Conservation (phyloP, 30 jellyfish, hydroid and myxozoan genomes). For the Aurelia coerulea region DNA sequence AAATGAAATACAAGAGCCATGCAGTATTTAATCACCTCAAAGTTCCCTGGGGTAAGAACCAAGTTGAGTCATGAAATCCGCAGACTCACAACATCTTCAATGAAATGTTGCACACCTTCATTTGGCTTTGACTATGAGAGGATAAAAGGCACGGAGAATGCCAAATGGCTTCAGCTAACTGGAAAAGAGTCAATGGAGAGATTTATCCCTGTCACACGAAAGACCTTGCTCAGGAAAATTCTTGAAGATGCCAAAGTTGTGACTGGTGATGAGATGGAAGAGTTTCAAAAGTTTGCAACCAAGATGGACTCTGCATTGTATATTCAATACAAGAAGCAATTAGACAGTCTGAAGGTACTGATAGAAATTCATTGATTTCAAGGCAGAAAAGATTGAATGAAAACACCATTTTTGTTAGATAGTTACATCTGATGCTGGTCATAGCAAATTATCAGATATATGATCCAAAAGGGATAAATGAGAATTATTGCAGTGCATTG, state of each 20-base stretch:
- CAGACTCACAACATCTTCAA: no score
- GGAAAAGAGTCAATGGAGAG: slow-evolving; percentile 52
- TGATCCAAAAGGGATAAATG: no score
- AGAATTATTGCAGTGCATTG: no score
- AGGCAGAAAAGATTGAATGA: neutral
- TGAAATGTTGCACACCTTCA: neutral
- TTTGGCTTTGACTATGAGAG: slow-evolving; percentile 65
- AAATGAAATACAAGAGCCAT: no score
- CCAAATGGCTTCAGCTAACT: slow-evolving; percentile 62
- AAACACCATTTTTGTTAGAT: neutral
- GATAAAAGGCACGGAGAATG: slow-evolving; percentile 33
- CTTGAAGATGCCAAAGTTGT: slow-evolving; percentile 48
- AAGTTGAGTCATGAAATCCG: no score
- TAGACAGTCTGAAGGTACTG: slow-evolving; percentile 48
- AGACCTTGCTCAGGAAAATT: slow-evolving; percentile 33
- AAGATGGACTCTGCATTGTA: slow-evolving; percentile 54
- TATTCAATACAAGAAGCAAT: slow-evolving; percentile 26
- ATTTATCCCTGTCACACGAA: slow-evolving; percentile 65
- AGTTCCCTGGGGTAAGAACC: no score
- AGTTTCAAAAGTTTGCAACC: slow-evolving; percentile 55
- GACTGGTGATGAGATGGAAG: slow-evolving; percentile 1
- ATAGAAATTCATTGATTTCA: neutral
- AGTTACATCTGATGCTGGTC: no score
- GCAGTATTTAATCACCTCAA: no score
- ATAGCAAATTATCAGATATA: no score